A percentile compares a stretch with the other conserved stretches of the same genome.
Conservation (phyloP, 2,888 invertebrate species). For the Ennomos quercinarius region DNA sequence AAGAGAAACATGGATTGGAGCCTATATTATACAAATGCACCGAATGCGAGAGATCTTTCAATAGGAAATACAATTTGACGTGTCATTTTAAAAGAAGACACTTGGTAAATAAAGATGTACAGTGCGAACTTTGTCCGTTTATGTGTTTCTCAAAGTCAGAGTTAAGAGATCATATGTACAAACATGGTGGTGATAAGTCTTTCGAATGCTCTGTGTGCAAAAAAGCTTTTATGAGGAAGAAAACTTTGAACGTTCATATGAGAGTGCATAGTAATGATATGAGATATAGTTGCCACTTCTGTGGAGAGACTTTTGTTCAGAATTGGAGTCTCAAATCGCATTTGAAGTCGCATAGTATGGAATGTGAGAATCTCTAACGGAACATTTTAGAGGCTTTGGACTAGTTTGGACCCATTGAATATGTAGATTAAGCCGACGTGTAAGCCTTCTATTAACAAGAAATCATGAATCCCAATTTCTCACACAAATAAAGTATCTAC, state of each 20-base stretch:
- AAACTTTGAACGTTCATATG: slow-evolving; percentile 51
- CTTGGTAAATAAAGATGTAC: slow-evolving; percentile 60
- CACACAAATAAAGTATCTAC: no score
- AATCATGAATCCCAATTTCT: no score
- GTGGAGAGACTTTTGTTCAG: slow-evolving; percentile 54
- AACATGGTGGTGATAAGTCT: slow-evolving; percentile 52
- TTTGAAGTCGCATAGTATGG: slow-evolving; percentile 25
- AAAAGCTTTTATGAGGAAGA: slow-evolving; percentile 53
- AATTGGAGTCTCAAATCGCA: slow-evolving; percentile 58
- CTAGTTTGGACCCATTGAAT: no score
- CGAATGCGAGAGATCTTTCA: slow-evolving; percentile 63
- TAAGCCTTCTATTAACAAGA: no score
- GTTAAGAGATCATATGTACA: slow-evolving; percentile 53
- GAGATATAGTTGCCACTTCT: slow-evolving; percentile 48
- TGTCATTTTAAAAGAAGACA: slow-evolving; percentile 70
- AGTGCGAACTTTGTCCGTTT: slow-evolving; percentile 49
- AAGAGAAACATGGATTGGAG: slow-evolving; percentile 60
- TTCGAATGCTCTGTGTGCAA: slow-evolving; percentile 68
- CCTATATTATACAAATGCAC: slow-evolving; percentile 69
- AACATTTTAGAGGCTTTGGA: not conserved
- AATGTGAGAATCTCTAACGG: slow-evolving; percentile 1
- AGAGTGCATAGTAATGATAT: slow-evolving; percentile 56
- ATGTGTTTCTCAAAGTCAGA: slow-evolving; percentile 70
- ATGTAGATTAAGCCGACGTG: no score
- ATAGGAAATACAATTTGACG: slow-evolving; percentile 60